phyloP scores from a whole-genome alignment of 92 coral and sea anemone genomes.

The Epizoanthus scotinus region DNA sequence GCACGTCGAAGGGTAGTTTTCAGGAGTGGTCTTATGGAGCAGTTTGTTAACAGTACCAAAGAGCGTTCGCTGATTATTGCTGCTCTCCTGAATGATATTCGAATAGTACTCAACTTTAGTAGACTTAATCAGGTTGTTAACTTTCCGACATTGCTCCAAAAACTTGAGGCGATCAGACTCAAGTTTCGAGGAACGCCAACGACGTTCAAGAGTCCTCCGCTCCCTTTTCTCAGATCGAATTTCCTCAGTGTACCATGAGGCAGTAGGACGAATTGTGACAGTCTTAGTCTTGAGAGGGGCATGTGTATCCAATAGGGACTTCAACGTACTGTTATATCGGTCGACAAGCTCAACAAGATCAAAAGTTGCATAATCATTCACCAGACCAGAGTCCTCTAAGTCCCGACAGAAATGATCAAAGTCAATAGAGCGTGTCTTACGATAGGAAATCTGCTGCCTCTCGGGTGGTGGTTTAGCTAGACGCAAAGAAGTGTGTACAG shows the following conservation, averaged over 20 bases:
- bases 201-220: slow-evolving; percentile 44
- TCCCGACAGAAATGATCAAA: slow-evolving; percentile 8
- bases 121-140: slow-evolving; percentile 45
- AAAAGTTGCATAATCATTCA: neutral
- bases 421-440: neutral
- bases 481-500: slow-evolving; percentile 23
- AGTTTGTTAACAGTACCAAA: slow-evolving; percentile 38
- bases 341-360: neutral
- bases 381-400: slow-evolving; percentile 12
- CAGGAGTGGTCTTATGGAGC: slow-evolving; percentile 7
- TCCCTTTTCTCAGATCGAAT: slow-evolving; percentile 29
- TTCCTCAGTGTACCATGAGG: slow-evolving; percentile 41
- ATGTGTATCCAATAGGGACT: slow-evolving; percentile 1
- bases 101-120: slow-evolving; percentile 46
- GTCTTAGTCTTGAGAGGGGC: slow-evolving; percentile 29
- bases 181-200: slow-evolving; percentile 25
- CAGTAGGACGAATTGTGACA: slow-evolving; percentile 16
- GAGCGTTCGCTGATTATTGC: slow-evolving; percentile 34
- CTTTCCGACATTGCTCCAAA: slow-evolving; percentile 37
- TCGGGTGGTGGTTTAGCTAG: slow-evolving; percentile 22
- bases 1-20: slow-evolving; percentile 36
- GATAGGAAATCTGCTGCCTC: slow-evolving; percentile 20
- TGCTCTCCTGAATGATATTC: slow-evolving; percentile 38
- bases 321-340: slow-evolving; percentile 17
- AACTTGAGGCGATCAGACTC: slow-evolving; percentile 34